Evolutionary conservation across 2,113 vertebrate species (phyloP).

Genomic region (Mixornis gularis): DNA sequence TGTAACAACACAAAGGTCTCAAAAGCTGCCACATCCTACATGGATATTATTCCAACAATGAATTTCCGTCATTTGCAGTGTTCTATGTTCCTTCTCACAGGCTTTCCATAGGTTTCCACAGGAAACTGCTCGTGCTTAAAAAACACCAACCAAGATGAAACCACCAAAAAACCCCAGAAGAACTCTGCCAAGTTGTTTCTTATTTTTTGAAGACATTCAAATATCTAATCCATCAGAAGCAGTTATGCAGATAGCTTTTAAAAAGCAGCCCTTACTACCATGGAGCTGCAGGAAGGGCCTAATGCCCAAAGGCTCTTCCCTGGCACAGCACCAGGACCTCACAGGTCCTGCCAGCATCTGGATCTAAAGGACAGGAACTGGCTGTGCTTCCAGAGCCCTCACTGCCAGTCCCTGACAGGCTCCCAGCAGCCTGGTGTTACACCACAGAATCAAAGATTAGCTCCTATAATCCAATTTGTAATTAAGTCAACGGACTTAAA

Average conservation of each 20-base stretch:
- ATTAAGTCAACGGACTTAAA: conserved; percentile 17
- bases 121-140: not conserved
- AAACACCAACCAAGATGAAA: not conserved
- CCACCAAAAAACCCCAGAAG: not conserved
- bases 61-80: not conserved
- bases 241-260: not conserved
- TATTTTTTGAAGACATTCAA: not conserved
- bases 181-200: not conserved
- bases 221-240: not conserved
- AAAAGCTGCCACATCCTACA: not conserved
- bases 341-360: not conserved
- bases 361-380: conserved; percentile 24
- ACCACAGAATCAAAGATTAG: conserved; percentile 26
- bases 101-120: not conserved
- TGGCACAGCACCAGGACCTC: not conserved
- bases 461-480: conserved; percentile 53
- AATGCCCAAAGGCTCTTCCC: not conserved
- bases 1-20: not conserved
- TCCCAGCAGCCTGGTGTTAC: conserved; percentile 1
- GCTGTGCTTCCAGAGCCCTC: conserved; percentile 15
- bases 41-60: not conserved
- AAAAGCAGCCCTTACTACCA: not conserved
- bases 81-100: not conserved
- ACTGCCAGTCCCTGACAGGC: not conserved
- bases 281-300: not conserved